phyloP scores from a whole-genome alignment of 2,113 vertebrate genomes.

The Anguilla rostrata region DNA sequence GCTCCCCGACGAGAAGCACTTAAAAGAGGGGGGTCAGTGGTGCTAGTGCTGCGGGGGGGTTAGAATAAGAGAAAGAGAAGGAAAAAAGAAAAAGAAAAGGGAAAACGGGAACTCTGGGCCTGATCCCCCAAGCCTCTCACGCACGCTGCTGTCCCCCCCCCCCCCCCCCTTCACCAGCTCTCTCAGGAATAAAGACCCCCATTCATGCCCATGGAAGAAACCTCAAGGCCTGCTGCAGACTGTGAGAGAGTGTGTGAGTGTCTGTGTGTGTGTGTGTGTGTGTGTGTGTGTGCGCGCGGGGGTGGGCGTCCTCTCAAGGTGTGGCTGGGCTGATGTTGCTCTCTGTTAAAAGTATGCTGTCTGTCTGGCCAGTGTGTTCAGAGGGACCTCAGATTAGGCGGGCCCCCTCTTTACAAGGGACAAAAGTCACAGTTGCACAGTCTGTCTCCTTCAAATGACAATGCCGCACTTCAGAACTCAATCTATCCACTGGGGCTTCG shows the following conservation, averaged over 20 bases:
- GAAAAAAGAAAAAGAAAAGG: conserved; percentile 48
- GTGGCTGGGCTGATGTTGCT: conserved; percentile 40
- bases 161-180: conserved; percentile 71
- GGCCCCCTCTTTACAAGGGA: neutral
- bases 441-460: conserved; percentile 2
- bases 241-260: no score
- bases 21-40: conserved; percentile 46
- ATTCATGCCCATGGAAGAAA: conserved; percentile 70
- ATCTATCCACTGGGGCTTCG: neutral
- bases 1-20: conserved; percentile 59
- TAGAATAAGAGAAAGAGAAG: conserved; percentile 48
- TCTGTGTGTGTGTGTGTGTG: no score
- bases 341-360: conserved; percentile 33
- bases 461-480: neutral
- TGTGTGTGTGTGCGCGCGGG: conserved; percentile 27
- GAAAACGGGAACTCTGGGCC: conserved; percentile 61
- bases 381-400: neutral
- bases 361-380: conserved; percentile 13
- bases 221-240: conserved; percentile 51
- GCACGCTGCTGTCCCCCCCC: conserved; percentile 52
- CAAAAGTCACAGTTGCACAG: conserved; percentile 8
- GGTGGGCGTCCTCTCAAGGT: conserved; percentile 49
- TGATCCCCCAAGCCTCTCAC: conserved; percentile 68
- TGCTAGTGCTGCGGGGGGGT: conserved; percentile 29
- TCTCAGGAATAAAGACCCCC: conserved; percentile 75